Evolutionary conservation across 2,113 vertebrate species (phyloP).

Genomic region (Accipiter cooperii): DNA sequence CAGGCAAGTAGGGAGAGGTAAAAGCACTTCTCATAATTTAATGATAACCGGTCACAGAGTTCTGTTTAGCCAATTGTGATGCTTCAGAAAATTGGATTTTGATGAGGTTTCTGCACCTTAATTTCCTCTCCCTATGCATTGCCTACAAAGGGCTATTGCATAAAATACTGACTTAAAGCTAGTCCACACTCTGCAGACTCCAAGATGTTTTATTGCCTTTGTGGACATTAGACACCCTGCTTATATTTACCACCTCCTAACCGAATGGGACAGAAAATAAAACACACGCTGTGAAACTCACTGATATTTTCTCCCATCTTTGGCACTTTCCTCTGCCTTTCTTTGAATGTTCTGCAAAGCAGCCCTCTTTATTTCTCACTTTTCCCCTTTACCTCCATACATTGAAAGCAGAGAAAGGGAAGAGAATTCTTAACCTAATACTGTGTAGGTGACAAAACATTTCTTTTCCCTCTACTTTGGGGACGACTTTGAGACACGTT

Average conservation of each 20-base stretch:
- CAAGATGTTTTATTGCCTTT: neutral
- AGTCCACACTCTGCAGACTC: neutral
- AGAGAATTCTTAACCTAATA: neutral
- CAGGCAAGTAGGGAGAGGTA: neutral
- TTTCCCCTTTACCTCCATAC: neutral
- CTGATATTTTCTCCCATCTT: neutral
- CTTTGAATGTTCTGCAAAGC: neutral
- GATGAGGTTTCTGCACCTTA: conserved; percentile 52
- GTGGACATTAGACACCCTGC: neutral
- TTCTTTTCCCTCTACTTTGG: neutral
- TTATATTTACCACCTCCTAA: neutral
- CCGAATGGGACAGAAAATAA: neutral
- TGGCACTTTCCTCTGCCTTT: neutral
- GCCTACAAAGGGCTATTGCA: neutral
- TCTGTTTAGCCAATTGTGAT: conserved; percentile 54
- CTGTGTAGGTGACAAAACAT: neutral
- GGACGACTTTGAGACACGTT: neutral
- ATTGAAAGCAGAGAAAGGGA: neutral
- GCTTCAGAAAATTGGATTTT: conserved; percentile 65
- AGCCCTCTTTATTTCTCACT: neutral
- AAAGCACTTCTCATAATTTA: conserved; percentile 43
- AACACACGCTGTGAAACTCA: neutral
- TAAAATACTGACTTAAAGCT: neutral
- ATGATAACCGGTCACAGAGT: neutral
- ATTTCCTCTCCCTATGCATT: conserved; percentile 32